Conservation (phyloP, 2,797 vertebrate species). For the Eremophila alpestris region DNA sequence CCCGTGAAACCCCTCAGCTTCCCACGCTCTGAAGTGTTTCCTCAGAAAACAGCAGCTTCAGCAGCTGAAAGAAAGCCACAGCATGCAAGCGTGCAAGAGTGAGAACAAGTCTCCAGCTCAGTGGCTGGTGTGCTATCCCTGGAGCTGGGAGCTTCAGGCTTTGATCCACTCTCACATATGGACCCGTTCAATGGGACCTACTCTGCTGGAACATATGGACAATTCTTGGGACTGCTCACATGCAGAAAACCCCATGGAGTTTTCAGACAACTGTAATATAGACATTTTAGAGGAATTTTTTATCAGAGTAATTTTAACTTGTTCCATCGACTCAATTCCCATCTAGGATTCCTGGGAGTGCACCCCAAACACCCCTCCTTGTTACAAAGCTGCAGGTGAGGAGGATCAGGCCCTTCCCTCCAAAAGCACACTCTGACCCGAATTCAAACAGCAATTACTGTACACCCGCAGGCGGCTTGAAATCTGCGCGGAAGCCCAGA, state of each 20-base stretch:
- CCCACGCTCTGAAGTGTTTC: neutral
- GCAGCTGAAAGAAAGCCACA: neutral
- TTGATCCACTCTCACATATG: accelerated
- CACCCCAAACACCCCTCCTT: neutral
- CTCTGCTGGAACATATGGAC: neutral
- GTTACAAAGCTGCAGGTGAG: neutral
- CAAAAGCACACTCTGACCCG: neutral
- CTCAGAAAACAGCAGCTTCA: neutral
- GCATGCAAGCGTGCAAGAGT: neutral
- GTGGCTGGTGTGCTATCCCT: neutral
- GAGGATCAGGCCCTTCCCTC: neutral
- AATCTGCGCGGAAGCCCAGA: neutral
- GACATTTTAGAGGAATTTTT: neutral
- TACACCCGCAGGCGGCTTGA: neutral
- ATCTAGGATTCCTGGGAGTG: neutral
- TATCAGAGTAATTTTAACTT: neutral
- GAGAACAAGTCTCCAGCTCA: neutral
- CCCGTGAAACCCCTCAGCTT: neutral
- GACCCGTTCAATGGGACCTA: neutral
- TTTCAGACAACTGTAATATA: neutral
- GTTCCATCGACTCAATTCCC: neutral
- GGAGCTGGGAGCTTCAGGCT: neutral
- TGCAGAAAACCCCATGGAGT: neutral
- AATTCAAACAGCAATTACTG: neutral
- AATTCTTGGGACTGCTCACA: neutral